A percentile compares a stretch with the other conserved stretches of the same genome.
phyloP scores from a whole-genome alignment of 2,797 vertebrate species.

The Micrastur ruficollis region DNA sequence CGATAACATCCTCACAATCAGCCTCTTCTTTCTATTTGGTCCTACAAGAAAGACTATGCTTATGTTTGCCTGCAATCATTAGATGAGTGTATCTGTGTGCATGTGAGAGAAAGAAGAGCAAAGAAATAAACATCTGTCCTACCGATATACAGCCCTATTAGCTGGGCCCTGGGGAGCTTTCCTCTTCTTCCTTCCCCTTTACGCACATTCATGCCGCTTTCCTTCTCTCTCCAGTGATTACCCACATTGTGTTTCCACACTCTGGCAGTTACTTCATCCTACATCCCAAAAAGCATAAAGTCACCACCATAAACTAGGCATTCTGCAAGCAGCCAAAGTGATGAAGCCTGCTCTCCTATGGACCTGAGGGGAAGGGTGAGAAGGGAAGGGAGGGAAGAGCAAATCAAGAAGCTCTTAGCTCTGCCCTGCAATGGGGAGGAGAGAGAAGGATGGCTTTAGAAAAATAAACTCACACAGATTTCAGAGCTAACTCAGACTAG shows the following conservation, averaged over 20 bases:
- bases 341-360: not conserved
- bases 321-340: not conserved
- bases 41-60: not conserved
- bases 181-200: not conserved
- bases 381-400: not conserved
- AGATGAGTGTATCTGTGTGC: not conserved
- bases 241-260: not conserved
- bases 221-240: not conserved
- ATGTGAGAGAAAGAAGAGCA: not conserved
- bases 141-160: not conserved
- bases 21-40: not conserved
- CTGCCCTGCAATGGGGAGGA: not conserved
- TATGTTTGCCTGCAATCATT: not conserved
- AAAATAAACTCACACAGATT: not conserved
- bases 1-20: not conserved
- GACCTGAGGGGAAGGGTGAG: not conserved
- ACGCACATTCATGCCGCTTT: fast-evolving
- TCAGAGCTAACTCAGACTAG: not conserved
- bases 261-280: not conserved
- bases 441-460: not conserved
- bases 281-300: not conserved
- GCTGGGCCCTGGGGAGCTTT: not conserved
- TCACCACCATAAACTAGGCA: not conserved
- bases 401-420: not conserved
- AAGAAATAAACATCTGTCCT: conserved; percentile 25